Percentiles rank a stretch among this genome's conserved stretches.
These are phyloP conservation scores for Pachypsylla venusta DNA, from an alignment of 1,140 invertebrate species.

Conservation along the genomic window DNA sequence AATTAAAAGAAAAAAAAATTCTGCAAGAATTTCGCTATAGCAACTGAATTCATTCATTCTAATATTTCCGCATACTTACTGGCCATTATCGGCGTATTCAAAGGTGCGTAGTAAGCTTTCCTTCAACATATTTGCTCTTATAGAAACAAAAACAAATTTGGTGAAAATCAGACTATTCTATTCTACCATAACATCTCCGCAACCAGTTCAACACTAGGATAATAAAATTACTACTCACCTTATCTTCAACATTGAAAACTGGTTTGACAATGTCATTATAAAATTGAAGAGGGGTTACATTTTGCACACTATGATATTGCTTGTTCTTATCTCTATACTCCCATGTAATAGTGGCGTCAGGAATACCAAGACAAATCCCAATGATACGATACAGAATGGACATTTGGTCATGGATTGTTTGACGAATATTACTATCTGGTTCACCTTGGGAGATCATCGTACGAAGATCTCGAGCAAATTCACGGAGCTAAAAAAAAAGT, in stretches of 20 bases:
- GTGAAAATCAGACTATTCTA: too few species aligned
- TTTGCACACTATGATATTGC: slow-evolving; percentile 53
- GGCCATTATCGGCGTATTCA: too few species aligned
- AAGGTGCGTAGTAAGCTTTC: too few species aligned
- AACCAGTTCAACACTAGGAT: not conserved
- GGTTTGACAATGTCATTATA: slow-evolving; percentile 66
- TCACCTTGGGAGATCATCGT: slow-evolving; percentile 40
- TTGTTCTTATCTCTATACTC: slow-evolving; percentile 81
- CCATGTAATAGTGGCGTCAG: slow-evolving; percentile 65
- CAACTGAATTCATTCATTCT: too few species aligned
- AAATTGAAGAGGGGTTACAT: slow-evolving; percentile 61
- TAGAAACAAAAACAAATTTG: too few species aligned
- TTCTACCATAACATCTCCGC: too few species aligned
- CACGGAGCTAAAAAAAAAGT: slow-evolving; percentile 45
- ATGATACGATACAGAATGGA: slow-evolving; percentile 63
- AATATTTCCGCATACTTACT: too few species aligned
- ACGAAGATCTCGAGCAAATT: slow-evolving; percentile 56
- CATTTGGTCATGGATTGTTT: slow-evolving; percentile 49
- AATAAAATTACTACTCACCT: slow-evolving; percentile 37
- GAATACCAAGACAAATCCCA: slow-evolving; percentile 66
- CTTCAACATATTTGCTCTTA: too few species aligned
- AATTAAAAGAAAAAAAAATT: too few species aligned
- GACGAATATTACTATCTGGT: slow-evolving; percentile 39
- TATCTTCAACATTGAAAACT: slow-evolving; percentile 65
- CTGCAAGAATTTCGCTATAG: too few species aligned